A percentile compares a stretch with the other conserved stretches of the same genome.
phyloP scores from a whole-genome alignment of 2,888 invertebrate species.

The Heliconius ismenius region DNA sequence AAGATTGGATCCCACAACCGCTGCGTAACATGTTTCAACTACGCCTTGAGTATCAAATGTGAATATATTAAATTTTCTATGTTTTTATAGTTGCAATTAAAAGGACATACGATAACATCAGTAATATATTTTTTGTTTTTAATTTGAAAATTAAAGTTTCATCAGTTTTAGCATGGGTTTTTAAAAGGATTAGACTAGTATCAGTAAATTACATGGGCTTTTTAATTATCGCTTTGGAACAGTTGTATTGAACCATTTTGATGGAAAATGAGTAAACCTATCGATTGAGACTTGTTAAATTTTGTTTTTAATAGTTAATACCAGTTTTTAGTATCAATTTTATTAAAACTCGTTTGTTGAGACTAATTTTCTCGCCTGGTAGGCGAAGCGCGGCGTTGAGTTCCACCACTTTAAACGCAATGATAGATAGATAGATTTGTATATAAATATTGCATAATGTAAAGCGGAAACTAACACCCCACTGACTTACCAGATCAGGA shows the following conservation, averaged over 20 bases:
- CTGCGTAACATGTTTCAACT: background rate
- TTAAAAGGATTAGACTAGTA: conserved; percentile 6
- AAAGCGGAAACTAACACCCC: background rate
- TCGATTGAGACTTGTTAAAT: too few relatives aligned
- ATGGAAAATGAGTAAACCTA: background rate
- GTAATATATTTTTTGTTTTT: background rate
- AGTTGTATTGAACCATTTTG: background rate
- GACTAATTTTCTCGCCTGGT: too few relatives aligned
- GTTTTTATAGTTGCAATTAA: background rate
- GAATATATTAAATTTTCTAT: background rate
- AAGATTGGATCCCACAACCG: background rate
- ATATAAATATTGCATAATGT: background rate
- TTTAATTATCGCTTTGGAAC: background rate
- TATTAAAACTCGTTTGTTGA: too few relatives aligned
- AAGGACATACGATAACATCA: background rate
- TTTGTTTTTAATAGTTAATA: too few relatives aligned
- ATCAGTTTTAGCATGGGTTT: background rate
- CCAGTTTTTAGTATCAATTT: too few relatives aligned
- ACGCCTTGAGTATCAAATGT: background rate
- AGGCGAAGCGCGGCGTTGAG: too few relatives aligned
- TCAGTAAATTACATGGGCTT: background rate
- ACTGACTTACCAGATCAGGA: background rate
- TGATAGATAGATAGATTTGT: background rate
- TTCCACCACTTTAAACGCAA: too few relatives aligned
- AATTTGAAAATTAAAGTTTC: conserved; percentile 10